Conservation (phyloP, 2,888 invertebrate species). For the Stramonita haemastoma region DNA sequence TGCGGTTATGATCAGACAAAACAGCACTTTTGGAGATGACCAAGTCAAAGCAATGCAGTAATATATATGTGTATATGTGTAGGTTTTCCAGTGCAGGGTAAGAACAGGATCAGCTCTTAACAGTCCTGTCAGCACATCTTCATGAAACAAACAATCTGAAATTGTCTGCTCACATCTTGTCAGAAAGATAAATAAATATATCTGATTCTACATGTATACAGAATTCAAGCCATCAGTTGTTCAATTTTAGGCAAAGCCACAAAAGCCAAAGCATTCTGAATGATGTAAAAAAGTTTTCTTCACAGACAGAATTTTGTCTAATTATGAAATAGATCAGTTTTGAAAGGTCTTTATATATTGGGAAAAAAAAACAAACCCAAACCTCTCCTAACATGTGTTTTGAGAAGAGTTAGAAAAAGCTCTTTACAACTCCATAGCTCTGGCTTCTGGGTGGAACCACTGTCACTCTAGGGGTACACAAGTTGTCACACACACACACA, state of each 20-base stretch:
- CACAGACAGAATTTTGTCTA: no score
- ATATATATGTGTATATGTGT: neutral
- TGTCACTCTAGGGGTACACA: neutral
- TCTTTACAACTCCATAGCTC: neutral
- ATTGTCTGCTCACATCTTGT: neutral
- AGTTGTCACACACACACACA: neutral
- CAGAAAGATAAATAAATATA: neutral
- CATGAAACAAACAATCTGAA: neutral
- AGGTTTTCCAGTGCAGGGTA: no score
- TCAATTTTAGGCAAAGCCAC: neutral
- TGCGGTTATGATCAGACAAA: neutral
- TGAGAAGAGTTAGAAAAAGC: no score
- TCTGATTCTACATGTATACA: neutral
- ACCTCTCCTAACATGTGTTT: no score
- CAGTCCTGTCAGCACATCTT: neutral
- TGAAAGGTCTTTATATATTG: no score
- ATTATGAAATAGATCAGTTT: no score
- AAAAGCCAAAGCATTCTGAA: constrained; percentile 16
- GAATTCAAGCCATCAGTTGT: constrained; percentile 26
- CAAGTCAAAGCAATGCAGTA: neutral
- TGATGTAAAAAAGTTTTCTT: neutral
- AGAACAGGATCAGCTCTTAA: no score
- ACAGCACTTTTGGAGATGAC: neutral
- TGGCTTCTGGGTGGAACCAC: neutral
- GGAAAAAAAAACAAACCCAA: no score